A percentile compares a stretch with the other conserved stretches of the same genome.
These are phyloP conservation scores for Rhopilema esculentum DNA, from an alignment of 30 jellyfish, hydroid and myxozoan species.

Conservation along the genomic window DNA sequence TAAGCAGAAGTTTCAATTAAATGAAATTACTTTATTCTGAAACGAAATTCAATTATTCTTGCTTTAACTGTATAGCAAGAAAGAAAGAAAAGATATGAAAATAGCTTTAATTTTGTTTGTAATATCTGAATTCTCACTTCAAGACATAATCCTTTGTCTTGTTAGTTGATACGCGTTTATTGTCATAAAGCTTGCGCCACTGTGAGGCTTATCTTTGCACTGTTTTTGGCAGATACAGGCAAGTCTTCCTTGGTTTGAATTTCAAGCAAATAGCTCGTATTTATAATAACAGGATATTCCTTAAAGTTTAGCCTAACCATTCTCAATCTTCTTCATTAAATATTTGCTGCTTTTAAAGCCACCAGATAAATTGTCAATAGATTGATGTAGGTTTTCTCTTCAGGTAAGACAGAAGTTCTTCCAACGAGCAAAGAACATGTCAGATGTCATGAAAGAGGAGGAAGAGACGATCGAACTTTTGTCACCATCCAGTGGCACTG, in stretches of 20 bases:
- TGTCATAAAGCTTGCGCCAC: neutral
- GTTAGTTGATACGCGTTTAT: neutral
- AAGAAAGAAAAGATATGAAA: too few relatives aligned
- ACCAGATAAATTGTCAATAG: neutral
- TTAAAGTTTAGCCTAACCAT: neutral
- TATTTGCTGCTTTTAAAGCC: neutral
- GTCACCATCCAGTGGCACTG: neutral
- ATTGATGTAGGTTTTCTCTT: neutral
- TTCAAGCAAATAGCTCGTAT: neutral
- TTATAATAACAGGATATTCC: neutral
- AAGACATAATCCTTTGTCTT: neutral
- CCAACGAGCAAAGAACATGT: neutral
- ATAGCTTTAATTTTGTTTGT: neutral
- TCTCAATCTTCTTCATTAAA: neutral
- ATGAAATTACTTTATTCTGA: too few relatives aligned
- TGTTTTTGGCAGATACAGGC: neutral
- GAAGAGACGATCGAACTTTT: slow-evolving; percentile 31
- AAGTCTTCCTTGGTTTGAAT: neutral
- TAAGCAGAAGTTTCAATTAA: too few relatives aligned
- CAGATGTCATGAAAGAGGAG: slow-evolving; percentile 13
- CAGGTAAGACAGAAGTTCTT: neutral
- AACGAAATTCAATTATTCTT: too few relatives aligned
- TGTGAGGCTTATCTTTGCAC: neutral
- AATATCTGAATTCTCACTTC: neutral
- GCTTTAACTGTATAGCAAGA: too few relatives aligned